Evolutionary conservation across 2,113 vertebrate species (phyloP).

Genomic region (Gymnorhina tibicen): DNA sequence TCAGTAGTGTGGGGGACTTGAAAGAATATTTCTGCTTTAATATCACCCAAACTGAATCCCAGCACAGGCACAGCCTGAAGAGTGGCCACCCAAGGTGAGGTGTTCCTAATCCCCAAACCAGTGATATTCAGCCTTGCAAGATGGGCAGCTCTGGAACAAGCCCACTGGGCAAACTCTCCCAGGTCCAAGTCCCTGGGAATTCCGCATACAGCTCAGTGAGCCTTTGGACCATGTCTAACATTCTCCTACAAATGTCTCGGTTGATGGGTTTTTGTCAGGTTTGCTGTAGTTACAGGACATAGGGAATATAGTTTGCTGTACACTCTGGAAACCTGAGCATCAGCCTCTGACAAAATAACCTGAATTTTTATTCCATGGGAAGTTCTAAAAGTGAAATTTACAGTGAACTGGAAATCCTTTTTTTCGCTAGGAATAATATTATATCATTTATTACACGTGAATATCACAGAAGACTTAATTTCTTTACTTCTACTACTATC

Average conservation of each 20-base stretch:
- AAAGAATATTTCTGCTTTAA: not conserved
- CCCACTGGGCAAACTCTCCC: not conserved
- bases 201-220: not conserved
- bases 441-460: not conserved
- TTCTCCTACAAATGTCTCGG: not conserved
- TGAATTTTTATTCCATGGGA: not conserved
- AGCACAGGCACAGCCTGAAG: not conserved
- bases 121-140: not conserved
- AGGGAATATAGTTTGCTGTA: not conserved
- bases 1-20: not conserved
- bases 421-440: not conserved
- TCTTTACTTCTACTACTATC: not conserved
- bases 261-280: not conserved
- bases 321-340: not conserved
- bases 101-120: rapidly evolving
- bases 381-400: not conserved
- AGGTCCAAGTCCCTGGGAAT: not conserved
- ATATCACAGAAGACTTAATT: not conserved
- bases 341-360: not conserved
- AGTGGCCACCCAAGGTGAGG: not conserved
- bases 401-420: not conserved
- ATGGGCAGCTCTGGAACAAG: not conserved
- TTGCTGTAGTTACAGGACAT: not conserved
- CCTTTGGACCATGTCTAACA: not conserved
- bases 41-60: not conserved